Evolutionary conservation across 2,113 vertebrate species (phyloP).

Genomic region (Tichodroma muraria): DNA sequence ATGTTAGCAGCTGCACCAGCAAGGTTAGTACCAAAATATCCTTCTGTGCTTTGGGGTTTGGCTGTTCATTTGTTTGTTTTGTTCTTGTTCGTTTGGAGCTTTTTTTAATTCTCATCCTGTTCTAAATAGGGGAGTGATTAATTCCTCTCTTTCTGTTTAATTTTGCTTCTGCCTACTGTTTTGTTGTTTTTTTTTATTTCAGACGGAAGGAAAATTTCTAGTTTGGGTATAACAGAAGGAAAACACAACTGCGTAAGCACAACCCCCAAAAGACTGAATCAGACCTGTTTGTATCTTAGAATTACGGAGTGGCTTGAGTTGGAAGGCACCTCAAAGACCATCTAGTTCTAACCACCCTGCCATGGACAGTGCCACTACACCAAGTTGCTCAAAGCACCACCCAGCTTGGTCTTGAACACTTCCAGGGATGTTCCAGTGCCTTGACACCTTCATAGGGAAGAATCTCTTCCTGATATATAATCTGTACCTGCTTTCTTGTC

Average conservation of each 20-base stretch:
- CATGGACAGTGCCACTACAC: background rate
- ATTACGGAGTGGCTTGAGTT: background rate
- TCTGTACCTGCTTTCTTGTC: background rate
- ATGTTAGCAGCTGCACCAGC: background rate
- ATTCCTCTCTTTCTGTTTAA: background rate
- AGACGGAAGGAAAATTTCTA: background rate
- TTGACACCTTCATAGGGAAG: background rate
- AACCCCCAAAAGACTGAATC: background rate
- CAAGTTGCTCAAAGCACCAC: background rate
- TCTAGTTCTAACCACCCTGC: background rate
- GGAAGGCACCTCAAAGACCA: background rate
- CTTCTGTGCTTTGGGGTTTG: background rate
- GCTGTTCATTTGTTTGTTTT: background rate
- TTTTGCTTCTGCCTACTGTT: background rate
- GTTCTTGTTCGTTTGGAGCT: background rate
- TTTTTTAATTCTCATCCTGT: background rate
- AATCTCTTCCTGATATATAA: background rate
- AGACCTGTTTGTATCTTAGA: background rate
- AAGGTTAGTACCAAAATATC: background rate
- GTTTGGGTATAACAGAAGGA: background rate
- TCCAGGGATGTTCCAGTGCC: background rate
- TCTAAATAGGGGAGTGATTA: background rate
- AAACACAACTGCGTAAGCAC: background rate
- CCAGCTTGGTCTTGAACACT: background rate
- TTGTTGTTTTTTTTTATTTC: background rate